These are phyloP conservation scores for Hydra vulgaris DNA, from an alignment of 30 jellyfish, hydroid and myxozoan species.

Conservation along the genomic window DNA sequence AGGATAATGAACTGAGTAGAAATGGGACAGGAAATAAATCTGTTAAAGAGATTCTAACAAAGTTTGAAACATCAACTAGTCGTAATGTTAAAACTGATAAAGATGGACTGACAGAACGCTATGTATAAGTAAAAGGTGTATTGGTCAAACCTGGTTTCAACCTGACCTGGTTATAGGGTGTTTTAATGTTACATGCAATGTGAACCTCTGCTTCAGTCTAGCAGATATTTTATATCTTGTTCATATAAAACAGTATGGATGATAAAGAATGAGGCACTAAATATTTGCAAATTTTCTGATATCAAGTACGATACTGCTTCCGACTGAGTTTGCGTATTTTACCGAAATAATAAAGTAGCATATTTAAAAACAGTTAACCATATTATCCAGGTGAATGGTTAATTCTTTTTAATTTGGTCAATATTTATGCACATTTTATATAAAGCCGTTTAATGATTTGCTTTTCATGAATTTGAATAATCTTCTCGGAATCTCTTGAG, in stretches of 20 bases:
- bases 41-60: slow-evolving; percentile 18
- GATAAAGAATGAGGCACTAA: too few species aligned
- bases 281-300: too few species aligned
- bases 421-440: too few species aligned
- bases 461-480: too few species aligned
- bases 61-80: slow-evolving; percentile 6
- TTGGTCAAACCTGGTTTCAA: too few species aligned
- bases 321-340: background rate
- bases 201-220: background rate
- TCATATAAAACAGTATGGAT: too few species aligned
- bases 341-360: background rate
- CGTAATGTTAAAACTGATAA: background rate
- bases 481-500: background rate
- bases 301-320: background rate
- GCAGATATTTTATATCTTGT: too few species aligned
- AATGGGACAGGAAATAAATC: slow-evolving; percentile 3
- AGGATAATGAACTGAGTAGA: background rate
- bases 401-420: too few species aligned
- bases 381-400: too few species aligned
- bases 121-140: background rate
- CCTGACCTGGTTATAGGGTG: background rate
- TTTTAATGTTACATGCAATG: background rate
- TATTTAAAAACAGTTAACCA: background rate
- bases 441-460: too few species aligned
- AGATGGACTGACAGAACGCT: background rate